Conservation (phyloP, 2,888 invertebrate genomes). For the Platerodrilus igneus region DNA sequence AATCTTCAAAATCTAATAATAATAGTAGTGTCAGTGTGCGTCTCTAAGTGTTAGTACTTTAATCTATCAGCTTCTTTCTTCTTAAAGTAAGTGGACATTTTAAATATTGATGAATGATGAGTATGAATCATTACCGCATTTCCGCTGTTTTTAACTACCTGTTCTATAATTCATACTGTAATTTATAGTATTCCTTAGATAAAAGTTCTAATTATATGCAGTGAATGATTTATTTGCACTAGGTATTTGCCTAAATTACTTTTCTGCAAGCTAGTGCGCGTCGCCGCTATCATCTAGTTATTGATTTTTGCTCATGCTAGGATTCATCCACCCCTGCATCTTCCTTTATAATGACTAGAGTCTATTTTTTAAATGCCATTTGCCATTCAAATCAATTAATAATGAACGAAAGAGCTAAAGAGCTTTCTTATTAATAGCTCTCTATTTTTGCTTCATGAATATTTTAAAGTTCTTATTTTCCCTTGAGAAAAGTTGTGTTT, state of each 20-base stretch:
- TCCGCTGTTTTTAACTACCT: neutral
- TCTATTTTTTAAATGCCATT: too few relatives aligned
- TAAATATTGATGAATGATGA: conserved; percentile 1
- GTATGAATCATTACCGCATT: conserved; percentile 1
- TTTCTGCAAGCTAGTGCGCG: conserved; percentile 12
- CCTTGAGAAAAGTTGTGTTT: too few relatives aligned
- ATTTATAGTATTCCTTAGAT: too few relatives aligned
- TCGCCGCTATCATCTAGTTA: conserved; percentile 20
- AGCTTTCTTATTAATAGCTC: too few relatives aligned
- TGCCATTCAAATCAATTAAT: too few relatives aligned
- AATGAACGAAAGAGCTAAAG: too few relatives aligned
- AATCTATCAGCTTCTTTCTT: conserved; percentile 13
- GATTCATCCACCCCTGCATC: too few relatives aligned
- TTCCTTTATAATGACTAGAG: too few relatives aligned
- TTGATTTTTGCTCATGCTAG: too few relatives aligned
- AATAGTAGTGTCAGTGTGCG: conserved; percentile 19
- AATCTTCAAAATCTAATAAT: conserved; percentile 13
- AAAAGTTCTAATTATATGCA: neutral
- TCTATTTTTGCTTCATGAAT: too few relatives aligned
- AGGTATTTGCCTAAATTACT: neutral
- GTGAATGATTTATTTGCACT: conserved; percentile 1
- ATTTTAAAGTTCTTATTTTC: too few relatives aligned
- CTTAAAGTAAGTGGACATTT: conserved; percentile 13
- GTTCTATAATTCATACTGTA: neutral
- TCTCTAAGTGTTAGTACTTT: conserved; percentile 16